phyloP scores from a whole-genome alignment of 2,797 vertebrate species.

The Clarias laeviceps region DNA sequence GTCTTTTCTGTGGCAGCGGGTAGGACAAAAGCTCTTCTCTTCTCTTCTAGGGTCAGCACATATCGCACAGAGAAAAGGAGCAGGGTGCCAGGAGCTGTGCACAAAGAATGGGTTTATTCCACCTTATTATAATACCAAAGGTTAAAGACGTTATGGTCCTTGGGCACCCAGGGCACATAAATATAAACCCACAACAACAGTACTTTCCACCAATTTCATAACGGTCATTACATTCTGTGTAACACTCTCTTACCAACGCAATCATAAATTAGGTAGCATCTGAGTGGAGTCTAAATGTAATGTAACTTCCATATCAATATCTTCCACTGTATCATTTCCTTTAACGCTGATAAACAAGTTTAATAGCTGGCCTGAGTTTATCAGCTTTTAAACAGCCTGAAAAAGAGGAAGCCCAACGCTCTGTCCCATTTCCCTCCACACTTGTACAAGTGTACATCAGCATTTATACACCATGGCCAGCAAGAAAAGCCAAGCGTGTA shows the following conservation, averaged over 20 bases:
- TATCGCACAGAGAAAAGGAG: constrained; percentile 61
- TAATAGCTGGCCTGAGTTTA: not conserved
- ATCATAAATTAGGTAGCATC: not conserved
- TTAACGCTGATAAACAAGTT: not conserved
- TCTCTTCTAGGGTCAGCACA: constrained; percentile 64
- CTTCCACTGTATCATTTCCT: not conserved
- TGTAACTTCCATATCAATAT: not conserved
- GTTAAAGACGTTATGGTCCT: constrained; percentile 64
- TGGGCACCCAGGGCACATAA: constrained; percentile 59
- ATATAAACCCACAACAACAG: constrained; percentile 47
- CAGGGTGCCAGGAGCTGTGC: constrained; percentile 56
- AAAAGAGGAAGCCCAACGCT: not conserved
- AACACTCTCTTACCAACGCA: not conserved
- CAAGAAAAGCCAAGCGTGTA: not conserved
- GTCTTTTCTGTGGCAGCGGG: constrained; percentile 63
- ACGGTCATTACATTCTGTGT: not conserved
- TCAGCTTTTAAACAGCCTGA: not conserved
- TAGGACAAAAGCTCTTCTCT: constrained; percentile 64
- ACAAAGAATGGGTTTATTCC: constrained; percentile 65
- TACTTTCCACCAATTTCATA: not conserved
- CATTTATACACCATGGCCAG: not conserved
- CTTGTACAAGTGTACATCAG: not conserved
- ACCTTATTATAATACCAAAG: constrained; percentile 64
- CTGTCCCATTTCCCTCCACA: not conserved
- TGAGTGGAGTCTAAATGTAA: not conserved